These are phyloP conservation scores for Cryptoleucopteryx plumbea DNA, from an alignment of 2,113 vertebrate genomes.

Conservation along the genomic window DNA sequence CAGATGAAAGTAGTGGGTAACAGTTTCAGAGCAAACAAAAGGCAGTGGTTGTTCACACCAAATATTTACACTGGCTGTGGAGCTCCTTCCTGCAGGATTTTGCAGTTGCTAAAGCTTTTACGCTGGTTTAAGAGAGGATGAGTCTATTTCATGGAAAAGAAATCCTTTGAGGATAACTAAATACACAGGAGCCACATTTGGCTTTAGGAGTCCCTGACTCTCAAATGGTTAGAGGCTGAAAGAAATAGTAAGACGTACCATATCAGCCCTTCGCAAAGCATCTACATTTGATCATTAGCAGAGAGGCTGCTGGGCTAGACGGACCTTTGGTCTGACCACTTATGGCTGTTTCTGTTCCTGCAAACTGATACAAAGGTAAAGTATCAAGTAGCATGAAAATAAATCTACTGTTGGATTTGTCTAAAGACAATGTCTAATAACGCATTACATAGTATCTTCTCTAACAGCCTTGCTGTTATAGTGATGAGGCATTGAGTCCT, in stretches of 20 bases:
- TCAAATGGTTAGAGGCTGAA: neutral
- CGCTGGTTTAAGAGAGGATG: neutral
- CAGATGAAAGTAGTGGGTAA: neutral
- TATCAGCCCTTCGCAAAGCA: neutral
- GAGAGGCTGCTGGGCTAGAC: neutral
- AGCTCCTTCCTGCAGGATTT: neutral
- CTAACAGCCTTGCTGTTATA: neutral
- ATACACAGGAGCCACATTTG: neutral
- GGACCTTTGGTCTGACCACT: neutral
- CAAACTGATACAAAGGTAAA: neutral
- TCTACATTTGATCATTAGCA: neutral
- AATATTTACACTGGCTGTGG: neutral
- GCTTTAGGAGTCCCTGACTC: neutral
- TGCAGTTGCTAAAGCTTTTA: neutral
- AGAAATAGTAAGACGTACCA: neutral
- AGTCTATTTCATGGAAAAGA: neutral
- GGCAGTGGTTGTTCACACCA: neutral
- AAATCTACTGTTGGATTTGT: neutral
- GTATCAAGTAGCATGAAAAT: neutral
- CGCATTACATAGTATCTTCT: neutral
- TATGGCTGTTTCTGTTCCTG: neutral
- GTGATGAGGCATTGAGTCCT: neutral
- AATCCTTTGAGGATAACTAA: neutral
- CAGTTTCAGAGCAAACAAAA: neutral
- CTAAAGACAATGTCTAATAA: neutral